Evolutionary conservation across 2,888 invertebrate species (phyloP).

Genomic region (Lochmaea crataegi): DNA sequence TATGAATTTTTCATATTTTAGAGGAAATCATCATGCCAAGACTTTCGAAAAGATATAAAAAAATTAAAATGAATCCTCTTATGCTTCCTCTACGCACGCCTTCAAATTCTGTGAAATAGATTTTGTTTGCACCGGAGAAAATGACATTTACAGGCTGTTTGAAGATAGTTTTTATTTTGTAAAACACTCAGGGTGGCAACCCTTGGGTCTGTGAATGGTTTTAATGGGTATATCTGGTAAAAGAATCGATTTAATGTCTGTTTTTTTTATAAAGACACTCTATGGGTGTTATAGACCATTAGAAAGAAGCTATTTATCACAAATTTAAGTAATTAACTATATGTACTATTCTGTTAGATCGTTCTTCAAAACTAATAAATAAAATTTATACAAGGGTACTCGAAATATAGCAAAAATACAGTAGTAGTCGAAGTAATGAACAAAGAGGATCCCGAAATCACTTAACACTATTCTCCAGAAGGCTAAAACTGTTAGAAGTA

Average conservation of each 20-base stretch:
- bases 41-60: background rate
- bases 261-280: conserved; percentile 32
- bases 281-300: conserved; percentile 31
- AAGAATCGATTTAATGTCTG: conserved; percentile 47
- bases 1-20: no score
- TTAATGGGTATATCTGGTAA: conserved; percentile 50
- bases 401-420: no score
- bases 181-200: conserved; percentile 46
- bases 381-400: background rate
- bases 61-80: background rate
- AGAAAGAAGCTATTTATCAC: conserved; percentile 10
- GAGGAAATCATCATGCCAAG: no score
- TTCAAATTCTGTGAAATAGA: conserved; percentile 35
- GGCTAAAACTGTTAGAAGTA: no score
- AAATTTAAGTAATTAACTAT: background rate
- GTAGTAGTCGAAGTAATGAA: no score
- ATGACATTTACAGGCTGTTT: conserved; percentile 51
- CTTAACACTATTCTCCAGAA: no score
- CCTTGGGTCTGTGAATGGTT: conserved; percentile 40
- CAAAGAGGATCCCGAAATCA: no score
- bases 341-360: background rate
- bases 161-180: conserved; percentile 39
- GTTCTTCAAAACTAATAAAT: background rate
- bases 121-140: conserved; percentile 41
- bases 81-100: background rate